phyloP scores from a whole-genome alignment of 2,797 vertebrate genomes.

The Triplophysa bombifrons region DNA sequence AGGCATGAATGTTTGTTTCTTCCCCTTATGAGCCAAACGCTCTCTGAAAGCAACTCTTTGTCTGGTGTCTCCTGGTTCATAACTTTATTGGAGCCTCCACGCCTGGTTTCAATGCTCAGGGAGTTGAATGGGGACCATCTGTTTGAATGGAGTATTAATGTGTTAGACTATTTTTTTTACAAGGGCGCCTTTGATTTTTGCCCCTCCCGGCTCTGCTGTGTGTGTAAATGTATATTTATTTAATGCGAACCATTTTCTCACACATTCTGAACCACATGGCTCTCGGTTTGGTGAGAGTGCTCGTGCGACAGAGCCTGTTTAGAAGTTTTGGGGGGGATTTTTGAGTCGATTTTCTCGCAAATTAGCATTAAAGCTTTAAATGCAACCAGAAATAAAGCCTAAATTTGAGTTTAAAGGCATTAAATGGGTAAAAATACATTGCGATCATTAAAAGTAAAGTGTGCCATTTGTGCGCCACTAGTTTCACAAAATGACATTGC shows the following conservation, averaged over 20 bases:
- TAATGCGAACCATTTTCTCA: constrained; percentile 48
- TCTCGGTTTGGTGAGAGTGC: constrained; percentile 37
- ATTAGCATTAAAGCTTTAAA: background rate
- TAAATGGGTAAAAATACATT: too few species aligned
- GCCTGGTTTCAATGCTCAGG: constrained; percentile 49
- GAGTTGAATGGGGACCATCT: constrained; percentile 53
- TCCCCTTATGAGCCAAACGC: constrained; percentile 16
- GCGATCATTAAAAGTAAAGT: too few species aligned
- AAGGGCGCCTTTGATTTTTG: constrained; percentile 48
- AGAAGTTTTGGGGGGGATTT: constrained; percentile 14
- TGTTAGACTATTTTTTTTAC: constrained; percentile 47
- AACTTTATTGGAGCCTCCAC: constrained; percentile 49
- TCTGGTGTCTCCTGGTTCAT: constrained; percentile 36
- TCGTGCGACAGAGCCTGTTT: constrained; percentile 13
- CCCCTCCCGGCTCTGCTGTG: constrained; percentile 31
- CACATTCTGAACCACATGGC: constrained; percentile 48
- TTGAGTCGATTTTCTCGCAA: constrained; percentile 10
- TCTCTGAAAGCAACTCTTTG: constrained; percentile 32
- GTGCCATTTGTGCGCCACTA: background rate
- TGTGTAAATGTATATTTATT: constrained; percentile 50
- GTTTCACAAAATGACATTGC: background rate
- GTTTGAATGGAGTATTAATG: constrained; percentile 53
- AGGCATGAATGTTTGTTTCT: constrained; percentile 45
- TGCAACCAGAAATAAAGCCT: background rate
- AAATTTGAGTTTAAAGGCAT: background rate